Conservation (phyloP, 2,888 invertebrate genomes). For the Euzetes globulus region DNA sequence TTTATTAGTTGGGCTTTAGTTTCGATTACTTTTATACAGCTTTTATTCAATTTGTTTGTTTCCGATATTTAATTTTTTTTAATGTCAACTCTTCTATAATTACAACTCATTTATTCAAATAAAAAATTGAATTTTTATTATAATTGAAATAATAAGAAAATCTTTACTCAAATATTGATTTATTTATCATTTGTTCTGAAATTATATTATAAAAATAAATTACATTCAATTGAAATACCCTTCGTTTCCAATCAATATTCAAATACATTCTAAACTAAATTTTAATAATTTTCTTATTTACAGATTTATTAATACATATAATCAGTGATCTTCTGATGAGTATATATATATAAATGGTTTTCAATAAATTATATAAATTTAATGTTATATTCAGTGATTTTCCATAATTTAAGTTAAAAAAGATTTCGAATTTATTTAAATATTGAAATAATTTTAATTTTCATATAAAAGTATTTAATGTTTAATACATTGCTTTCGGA, state of each 20-base stretch:
- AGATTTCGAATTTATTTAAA: background rate
- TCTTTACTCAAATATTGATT: no score
- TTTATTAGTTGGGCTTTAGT: no score
- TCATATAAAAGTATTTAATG: background rate
- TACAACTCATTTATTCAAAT: no score
- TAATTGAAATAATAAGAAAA: no score
- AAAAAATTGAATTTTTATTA: no score
- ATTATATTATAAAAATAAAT: background rate
- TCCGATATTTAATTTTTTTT: no score
- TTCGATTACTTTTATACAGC: no score
- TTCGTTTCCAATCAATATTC: slow-evolving; percentile 4
- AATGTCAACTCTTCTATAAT: no score
- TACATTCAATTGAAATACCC: slow-evolving; percentile 9
- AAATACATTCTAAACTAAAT: background rate
- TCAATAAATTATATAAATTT: background rate
- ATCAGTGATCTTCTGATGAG: background rate
- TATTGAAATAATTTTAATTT: background rate
- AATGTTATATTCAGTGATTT: background rate
- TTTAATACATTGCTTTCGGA: background rate
- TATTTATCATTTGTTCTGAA: background rate
- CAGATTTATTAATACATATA: background rate
- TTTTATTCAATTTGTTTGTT: no score
- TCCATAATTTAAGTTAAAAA: background rate
- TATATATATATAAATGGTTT: background rate
- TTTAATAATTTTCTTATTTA: background rate